These are phyloP conservation scores for Actias luna DNA, from an alignment of 2,888 invertebrate species.

Conservation along the genomic window DNA sequence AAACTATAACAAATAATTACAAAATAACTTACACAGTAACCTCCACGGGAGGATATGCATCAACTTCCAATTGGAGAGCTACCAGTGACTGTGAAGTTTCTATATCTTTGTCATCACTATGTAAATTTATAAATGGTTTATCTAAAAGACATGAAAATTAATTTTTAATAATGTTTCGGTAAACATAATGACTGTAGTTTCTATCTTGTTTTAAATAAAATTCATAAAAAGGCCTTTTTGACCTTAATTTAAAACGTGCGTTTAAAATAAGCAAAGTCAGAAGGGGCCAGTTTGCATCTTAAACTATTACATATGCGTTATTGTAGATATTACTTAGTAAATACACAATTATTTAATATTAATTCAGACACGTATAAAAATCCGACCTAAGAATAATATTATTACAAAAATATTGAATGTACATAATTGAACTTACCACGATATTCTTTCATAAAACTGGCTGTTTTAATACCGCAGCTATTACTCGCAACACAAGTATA, in stretches of 20 bases:
- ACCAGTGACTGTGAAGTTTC: background rate
- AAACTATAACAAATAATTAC: slow-evolving; percentile 11
- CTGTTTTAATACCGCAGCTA: slow-evolving; percentile 28
- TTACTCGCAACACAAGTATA: slow-evolving; percentile 53
- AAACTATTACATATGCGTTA: too few species aligned
- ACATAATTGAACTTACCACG: slow-evolving; percentile 39
- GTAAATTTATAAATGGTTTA: slow-evolving; percentile 36
- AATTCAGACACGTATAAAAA: too few species aligned
- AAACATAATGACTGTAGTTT: background rate
- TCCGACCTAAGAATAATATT: too few species aligned
- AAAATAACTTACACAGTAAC: slow-evolving; percentile 47
- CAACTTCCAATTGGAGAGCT: slow-evolving; percentile 21
- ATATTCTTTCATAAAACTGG: slow-evolving; percentile 33
- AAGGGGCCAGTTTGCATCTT: too few species aligned
- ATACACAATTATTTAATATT: too few species aligned
- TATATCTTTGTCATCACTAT: background rate
- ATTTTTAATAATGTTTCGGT: background rate
- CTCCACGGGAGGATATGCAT: slow-evolving; percentile 44
- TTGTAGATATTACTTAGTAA: too few species aligned
- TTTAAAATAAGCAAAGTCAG: too few species aligned
- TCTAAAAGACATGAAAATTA: slow-evolving; percentile 34
- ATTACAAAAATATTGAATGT: too few species aligned
- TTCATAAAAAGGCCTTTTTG: too few species aligned
- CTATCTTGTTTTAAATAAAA: background rate
- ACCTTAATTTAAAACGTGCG: too few species aligned